Evolutionary conservation across 2,888 invertebrate genomes (phyloP), one percentile per base, ranked within the genome.

Genomic region (Nysson spinosus): DNA sequence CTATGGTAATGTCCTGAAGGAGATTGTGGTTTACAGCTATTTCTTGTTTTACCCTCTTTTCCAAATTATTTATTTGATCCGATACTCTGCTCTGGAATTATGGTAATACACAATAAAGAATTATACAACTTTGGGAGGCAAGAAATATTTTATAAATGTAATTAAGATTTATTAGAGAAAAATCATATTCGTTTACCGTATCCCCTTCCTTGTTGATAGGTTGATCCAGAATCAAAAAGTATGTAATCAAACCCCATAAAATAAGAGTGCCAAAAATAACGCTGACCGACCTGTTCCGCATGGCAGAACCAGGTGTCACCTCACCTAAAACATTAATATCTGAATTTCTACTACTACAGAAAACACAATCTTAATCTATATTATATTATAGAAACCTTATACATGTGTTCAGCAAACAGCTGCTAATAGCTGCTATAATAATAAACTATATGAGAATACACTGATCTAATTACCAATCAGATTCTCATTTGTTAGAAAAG

Each of bases 231-330:
- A 90, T 88, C 60, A 89, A 85, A 80, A 89, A 88, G 80, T 90
- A 90, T 61, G 90, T 88, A 69, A 90, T 86, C 52, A 88, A 87
- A 80, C 88, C 88, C 90, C 90, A 91, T 84, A 90, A 83, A 80
- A 90, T 85, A 75, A 90, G 84, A 74, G 88, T 87, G 78, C 87
- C 71, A 67, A 85, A 83, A 75, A 85, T 75, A 76, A 86, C 79
- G 77, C 80, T 76, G 75, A 85, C 79, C 67, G 84, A 84, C 81
- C 78, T 83, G 78, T 86, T 86, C 78, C 85, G 85, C 86, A 86
- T 86, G 81, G 81, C 84, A 83, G 80, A 78, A 81, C 73, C 60
- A 72, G 68, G 61, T 73, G 83, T 83, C 83, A 83, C 82, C 81
- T 81, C 76, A 71, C 70, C 83, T 83, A 56, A 4, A 78, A 77